These are phyloP conservation scores for Enhydra lutris DNA, from an alignment of 2,113 vertebrate species.

Conservation along the genomic window DNA sequence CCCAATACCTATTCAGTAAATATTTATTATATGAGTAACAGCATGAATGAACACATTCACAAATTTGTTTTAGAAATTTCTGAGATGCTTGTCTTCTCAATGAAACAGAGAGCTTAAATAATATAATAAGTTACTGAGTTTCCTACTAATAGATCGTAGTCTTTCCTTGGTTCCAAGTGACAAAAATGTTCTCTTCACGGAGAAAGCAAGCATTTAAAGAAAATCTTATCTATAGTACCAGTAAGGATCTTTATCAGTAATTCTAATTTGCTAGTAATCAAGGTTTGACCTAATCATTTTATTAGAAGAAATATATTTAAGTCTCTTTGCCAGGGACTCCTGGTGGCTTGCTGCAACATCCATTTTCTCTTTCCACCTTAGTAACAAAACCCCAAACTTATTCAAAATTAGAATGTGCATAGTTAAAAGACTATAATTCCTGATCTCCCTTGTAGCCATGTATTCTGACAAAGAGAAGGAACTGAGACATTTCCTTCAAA, in stretches of 20 bases:
- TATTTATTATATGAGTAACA: background rate
- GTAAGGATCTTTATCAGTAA: conserved; percentile 14
- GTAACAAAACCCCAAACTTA: background rate
- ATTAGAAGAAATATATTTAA: background rate
- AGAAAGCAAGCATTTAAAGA: conserved; percentile 19
- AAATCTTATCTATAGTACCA: background rate
- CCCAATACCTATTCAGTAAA: background rate
- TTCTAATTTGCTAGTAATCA: background rate
- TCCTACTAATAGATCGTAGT: background rate
- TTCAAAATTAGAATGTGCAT: background rate
- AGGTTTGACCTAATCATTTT: background rate
- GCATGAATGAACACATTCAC: background rate
- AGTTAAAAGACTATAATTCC: background rate
- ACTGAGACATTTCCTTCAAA: background rate
- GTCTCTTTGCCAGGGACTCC: background rate
- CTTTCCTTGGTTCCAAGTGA: conserved; percentile 4
- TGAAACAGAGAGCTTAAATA: background rate
- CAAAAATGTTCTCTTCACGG: conserved; percentile 22
- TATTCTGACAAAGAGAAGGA: background rate
- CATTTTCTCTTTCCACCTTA: background rate
- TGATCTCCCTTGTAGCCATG: background rate
- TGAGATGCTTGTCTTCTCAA: conserved; percentile 18
- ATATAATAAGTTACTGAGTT: background rate
- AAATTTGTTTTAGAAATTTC: conserved; percentile 4
- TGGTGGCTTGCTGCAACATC: background rate